Conservation (phyloP, 2,113 vertebrate species). For the Ailurus styani region DNA sequence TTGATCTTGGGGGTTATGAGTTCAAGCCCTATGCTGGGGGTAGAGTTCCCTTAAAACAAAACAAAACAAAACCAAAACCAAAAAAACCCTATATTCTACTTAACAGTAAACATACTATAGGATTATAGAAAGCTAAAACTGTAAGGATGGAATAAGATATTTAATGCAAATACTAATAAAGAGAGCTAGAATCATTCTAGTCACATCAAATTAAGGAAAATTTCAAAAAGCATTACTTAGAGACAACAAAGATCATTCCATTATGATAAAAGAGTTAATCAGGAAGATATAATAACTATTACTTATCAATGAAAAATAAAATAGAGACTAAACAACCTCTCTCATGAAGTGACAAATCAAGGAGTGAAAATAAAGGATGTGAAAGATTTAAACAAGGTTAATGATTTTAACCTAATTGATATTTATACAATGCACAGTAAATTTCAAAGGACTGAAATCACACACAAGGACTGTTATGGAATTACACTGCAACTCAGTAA, state of each 20-base stretch:
- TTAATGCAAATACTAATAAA: neutral
- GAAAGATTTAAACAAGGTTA: neutral
- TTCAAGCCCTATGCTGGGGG: neutral
- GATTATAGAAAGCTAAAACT: neutral
- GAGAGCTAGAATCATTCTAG: neutral
- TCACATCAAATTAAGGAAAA: neutral
- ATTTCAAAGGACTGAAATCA: constrained; percentile 18
- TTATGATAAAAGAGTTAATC: constrained; percentile 2
- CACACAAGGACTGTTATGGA: neutral
- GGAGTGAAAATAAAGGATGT: neutral
- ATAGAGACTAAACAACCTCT: neutral
- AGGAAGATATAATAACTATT: neutral
- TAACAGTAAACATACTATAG: neutral
- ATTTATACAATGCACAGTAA: neutral
- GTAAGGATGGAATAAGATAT: neutral
- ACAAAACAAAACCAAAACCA: neutral
- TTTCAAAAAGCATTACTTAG: neutral
- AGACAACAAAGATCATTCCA: neutral
- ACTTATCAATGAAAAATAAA: neutral
- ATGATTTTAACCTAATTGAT: neutral
- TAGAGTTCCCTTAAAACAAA: neutral
- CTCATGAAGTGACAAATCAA: neutral
- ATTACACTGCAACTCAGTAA: neutral
- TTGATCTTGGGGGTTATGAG: neutral
- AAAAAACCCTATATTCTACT: neutral